Evolutionary conservation across 1,140 invertebrate genomes (phyloP).

Genomic region (Mycetomoellerius zeteki): DNA sequence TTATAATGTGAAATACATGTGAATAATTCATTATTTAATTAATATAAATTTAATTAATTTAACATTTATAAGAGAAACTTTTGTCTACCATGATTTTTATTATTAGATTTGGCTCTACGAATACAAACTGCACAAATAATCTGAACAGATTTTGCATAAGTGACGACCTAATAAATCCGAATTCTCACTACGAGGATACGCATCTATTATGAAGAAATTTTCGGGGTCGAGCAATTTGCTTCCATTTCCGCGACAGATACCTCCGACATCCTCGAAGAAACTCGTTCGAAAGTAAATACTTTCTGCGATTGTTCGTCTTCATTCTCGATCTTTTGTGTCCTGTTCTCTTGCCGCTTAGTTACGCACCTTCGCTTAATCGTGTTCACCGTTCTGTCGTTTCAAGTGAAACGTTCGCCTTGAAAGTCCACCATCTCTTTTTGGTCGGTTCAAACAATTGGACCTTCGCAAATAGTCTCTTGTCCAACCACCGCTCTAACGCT

Average conservation of each 20-base stretch:
- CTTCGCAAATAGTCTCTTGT: constrained; percentile 71
- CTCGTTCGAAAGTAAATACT: constrained; percentile 66
- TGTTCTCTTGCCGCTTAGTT: constrained; percentile 67
- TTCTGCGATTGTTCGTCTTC: not conserved
- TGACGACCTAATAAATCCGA: constrained; percentile 36
- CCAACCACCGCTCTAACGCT: constrained; percentile 66
- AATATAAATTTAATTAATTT: not conserved
- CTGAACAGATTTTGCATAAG: constrained; percentile 49
- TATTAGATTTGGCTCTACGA: not conserved
- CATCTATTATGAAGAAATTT: constrained; percentile 56
- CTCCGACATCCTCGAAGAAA: constrained; percentile 25
- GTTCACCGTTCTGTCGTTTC: constrained; percentile 63
- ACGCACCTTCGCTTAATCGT: constrained; percentile 51
- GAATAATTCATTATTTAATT: not conserved
- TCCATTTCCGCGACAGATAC: constrained; percentile 63
- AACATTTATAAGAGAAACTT: not conserved
- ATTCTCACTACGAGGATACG: constrained; percentile 8
- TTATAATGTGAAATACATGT: not conserved
- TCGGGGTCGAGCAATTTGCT: constrained; percentile 49
- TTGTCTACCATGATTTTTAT: not conserved
- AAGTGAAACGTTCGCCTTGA: not conserved
- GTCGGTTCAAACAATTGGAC: constrained; percentile 22
- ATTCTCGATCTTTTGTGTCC: constrained; percentile 56
- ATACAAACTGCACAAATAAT: constrained; percentile 22
- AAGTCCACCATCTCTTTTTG: constrained; percentile 53